These are phyloP conservation scores for Equus quagga DNA, from an alignment of 2,113 vertebrate species.

Conservation along the genomic window DNA sequence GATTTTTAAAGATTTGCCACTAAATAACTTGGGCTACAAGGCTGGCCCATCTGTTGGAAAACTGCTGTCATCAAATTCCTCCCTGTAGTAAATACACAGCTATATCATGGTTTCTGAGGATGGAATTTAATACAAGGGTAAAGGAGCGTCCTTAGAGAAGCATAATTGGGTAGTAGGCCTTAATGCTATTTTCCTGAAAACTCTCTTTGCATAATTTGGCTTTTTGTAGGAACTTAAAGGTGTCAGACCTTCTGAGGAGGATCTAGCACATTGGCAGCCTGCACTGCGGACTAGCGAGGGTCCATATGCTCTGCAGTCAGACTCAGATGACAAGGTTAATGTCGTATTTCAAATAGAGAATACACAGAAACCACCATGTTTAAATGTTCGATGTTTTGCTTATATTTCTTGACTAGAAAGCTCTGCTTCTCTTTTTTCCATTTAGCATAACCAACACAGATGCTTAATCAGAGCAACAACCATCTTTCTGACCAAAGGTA, in stretches of 20 bases:
- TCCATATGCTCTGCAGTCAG: neutral
- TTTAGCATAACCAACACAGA: neutral
- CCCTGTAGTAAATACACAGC: neutral
- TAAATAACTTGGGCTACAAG: neutral
- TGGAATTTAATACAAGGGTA: neutral
- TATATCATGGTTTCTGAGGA: neutral
- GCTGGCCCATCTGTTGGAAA: neutral
- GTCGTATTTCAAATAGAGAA: neutral
- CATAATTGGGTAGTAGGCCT: neutral
- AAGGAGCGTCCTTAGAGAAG: neutral
- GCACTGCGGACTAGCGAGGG: neutral
- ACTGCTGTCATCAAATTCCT: neutral
- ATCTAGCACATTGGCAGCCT: neutral
- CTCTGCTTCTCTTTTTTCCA: neutral
- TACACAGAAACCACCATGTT: neutral
- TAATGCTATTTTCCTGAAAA: neutral
- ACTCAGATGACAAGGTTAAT: neutral
- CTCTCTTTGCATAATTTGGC: neutral
- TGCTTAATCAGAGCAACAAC: neutral
- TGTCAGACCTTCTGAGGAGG: neutral
- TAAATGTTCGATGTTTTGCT: neutral
- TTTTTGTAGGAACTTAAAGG: neutral
- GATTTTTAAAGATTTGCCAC: neutral
- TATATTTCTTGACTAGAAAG: neutral
- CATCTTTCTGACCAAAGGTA: neutral